Conservation (phyloP, 1,140 invertebrate species). For the Ostrea denselamellosa region DNA sequence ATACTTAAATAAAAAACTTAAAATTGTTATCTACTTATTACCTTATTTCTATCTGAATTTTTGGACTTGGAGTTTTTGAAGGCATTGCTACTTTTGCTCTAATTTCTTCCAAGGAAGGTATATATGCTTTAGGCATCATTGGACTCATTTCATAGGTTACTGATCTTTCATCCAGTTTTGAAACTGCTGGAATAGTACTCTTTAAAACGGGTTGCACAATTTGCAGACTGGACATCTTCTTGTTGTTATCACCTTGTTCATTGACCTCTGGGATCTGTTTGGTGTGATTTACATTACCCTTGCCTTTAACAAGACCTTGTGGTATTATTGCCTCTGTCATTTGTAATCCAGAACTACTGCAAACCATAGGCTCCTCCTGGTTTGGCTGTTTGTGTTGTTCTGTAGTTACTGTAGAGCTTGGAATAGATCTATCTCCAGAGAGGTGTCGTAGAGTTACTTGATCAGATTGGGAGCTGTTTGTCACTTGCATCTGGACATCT, state of each 20-base stretch:
- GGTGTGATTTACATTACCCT: neutral
- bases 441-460: neutral
- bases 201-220: neutral
- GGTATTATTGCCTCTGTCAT: neutral
- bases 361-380: neutral
- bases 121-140: slow-evolving; percentile 31
- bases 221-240: neutral
- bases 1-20: too few species aligned
- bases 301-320: neutral
- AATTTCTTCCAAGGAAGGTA: slow-evolving; percentile 5
- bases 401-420: neutral
- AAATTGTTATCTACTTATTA: neutral
- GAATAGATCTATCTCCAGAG: neutral
- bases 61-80: neutral
- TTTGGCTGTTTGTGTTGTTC: neutral
- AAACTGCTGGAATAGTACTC: neutral
- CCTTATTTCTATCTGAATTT: neutral
- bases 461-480: neutral
- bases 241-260: slow-evolving; percentile 2
- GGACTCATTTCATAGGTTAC: neutral
- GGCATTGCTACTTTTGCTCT: slow-evolving; percentile 9
- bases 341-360: neutral
- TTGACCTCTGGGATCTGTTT: neutral
- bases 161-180: neutral
- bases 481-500: slow-evolving; percentile 7